Conservation (phyloP, 2,888 invertebrate genomes). For the Protodeltote pygarga region DNA sequence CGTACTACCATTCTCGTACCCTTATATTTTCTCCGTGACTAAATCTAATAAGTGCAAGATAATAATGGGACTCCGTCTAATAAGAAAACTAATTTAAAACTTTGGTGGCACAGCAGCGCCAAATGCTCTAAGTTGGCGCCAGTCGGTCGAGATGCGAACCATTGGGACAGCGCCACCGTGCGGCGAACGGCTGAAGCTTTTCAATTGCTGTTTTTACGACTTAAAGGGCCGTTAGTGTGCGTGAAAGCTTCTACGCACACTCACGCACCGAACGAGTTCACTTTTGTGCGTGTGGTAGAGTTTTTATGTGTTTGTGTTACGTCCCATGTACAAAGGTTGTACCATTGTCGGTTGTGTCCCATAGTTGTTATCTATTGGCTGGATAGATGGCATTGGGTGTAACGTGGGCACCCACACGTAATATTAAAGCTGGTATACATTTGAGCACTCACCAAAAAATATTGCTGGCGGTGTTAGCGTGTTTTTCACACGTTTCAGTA, state of each 20-base stretch:
- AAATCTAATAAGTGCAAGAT: constrained; percentile 57
- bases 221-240: constrained; percentile 64
- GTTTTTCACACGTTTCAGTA: constrained; percentile 68
- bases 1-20: constrained; percentile 21
- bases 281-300: constrained; percentile 74
- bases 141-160: constrained; percentile 67
- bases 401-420: constrained; percentile 47
- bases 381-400: constrained; percentile 82
- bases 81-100: constrained; percentile 73
- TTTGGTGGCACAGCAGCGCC: constrained; percentile 74
- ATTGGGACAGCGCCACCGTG: constrained; percentile 78
- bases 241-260: constrained; percentile 77
- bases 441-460: constrained; percentile 71
- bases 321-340: constrained; percentile 73
- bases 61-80: constrained; percentile 60
- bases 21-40: constrained; percentile 45
- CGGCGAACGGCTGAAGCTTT: constrained; percentile 84
- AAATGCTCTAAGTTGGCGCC: constrained; percentile 59
- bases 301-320: constrained; percentile 75
- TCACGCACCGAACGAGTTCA: constrained; percentile 58
- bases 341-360: constrained; percentile 58
- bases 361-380: constrained; percentile 72
- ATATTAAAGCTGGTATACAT: constrained; percentile 44
- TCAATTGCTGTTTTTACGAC: constrained; percentile 78
- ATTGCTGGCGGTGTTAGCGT: constrained; percentile 53